Percentiles rank a stretch among this genome's conserved stretches.
Evolutionary conservation across 2,113 vertebrate species (phyloP).

Genomic region (Brienomyrus brachyistius): DNA sequence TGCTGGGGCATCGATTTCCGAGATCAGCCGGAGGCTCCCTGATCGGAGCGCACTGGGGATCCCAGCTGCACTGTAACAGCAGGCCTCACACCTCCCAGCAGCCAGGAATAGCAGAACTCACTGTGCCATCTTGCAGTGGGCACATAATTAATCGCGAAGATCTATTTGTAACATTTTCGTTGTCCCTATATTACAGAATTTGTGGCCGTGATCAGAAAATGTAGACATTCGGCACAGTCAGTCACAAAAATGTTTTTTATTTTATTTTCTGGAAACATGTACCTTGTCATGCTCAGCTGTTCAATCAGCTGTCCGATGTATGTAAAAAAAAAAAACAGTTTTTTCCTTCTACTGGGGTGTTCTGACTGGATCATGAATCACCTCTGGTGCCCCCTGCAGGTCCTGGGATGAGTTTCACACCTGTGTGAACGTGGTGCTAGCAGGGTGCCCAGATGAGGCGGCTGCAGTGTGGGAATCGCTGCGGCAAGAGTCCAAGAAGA

Average conservation of each 20-base stretch:
- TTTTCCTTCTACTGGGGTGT: not conserved
- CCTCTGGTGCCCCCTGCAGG: conserved; percentile 49
- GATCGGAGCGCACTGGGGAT: not conserved
- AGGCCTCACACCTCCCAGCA: not conserved
- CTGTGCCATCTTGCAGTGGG: not conserved
- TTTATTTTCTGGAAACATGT: not conserved
- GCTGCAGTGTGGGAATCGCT: conserved; percentile 86
- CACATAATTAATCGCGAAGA: not conserved
- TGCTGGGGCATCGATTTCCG: not conserved
- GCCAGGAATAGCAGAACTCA: not conserved
- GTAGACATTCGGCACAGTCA: not conserved
- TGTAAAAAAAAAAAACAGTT: not conserved
- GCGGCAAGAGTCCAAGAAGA: conserved; percentile 84
- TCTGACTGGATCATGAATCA: not conserved
- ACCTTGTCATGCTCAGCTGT: not conserved
- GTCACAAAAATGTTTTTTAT: not conserved
- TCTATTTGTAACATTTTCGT: not conserved
- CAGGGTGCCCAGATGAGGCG: conserved; percentile 80
- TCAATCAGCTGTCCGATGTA: not conserved
- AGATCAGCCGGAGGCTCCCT: not conserved
- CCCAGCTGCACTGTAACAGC: not conserved
- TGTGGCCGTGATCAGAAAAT: not conserved
- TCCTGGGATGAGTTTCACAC: conserved; percentile 90
- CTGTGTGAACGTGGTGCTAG: conserved; percentile 78
- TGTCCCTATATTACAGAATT: not conserved